Percentiles rank a stretch among this genome's conserved stretches.
Conservation (phyloP, 2,797 vertebrate species). For the Cirrhinus molitorella region DNA sequence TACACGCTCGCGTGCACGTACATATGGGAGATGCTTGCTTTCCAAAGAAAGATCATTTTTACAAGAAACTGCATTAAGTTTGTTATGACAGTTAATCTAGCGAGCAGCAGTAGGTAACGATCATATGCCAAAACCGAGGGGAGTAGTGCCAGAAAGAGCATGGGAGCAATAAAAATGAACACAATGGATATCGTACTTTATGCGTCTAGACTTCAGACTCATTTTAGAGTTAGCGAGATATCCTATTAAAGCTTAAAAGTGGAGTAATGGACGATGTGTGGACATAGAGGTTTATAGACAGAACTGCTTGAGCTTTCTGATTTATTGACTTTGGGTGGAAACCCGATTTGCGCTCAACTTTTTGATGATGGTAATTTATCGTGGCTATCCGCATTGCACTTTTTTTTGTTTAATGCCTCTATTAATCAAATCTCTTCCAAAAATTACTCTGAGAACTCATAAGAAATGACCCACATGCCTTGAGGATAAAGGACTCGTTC, state of each 20-base stretch:
- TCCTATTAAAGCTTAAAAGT: conserved; percentile 37
- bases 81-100: conserved; percentile 30
- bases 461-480: conserved; percentile 67
- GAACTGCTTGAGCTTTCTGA: conserved; percentile 63
- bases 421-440: conserved; percentile 70
- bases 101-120: conserved; percentile 12
- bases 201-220: conserved; percentile 11
- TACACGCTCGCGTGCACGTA: conserved; percentile 12
- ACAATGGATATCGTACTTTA: conserved; percentile 5
- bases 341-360: conserved; percentile 67
- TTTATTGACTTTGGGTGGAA: conserved; percentile 68
- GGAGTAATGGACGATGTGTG: conserved; percentile 31
- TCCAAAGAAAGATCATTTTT: conserved; percentile 20
- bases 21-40: conserved; percentile 34
- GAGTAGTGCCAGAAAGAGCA: conserved; percentile 1
- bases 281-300: conserved; percentile 27
- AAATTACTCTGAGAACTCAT: background rate
- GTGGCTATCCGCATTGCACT: conserved; percentile 66
- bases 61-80: conserved; percentile 29
- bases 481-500: conserved; percentile 44
- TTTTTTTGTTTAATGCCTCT: conserved; percentile 67
- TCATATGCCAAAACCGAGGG: conserved; percentile 8
- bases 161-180: conserved; percentile 14
- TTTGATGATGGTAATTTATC: conserved; percentile 68
- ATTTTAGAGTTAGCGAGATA: conserved; percentile 29